Evolutionary conservation across 2,888 invertebrate species (phyloP), one percentile per base, ranked within the genome.

Genomic region (Cantharis rufa): DNA sequence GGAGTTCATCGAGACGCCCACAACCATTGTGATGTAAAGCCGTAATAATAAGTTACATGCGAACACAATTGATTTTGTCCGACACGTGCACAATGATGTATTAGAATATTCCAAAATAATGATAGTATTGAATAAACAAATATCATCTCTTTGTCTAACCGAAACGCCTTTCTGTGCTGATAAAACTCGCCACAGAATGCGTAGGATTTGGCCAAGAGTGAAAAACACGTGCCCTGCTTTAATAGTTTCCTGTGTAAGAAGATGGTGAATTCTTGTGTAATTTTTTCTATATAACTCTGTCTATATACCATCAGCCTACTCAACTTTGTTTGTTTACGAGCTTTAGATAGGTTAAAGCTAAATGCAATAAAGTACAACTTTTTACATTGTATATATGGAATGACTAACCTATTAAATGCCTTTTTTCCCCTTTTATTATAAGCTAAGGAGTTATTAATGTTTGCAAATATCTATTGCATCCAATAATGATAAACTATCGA

Each of bases 41-140:
- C 79, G 82, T 83, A 83, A 83, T 83, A 82, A 83, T 82, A 84
- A 87, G 85, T 86, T 86, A 84, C 85, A 78, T 81, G 83, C 82
- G 82, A 82, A 81, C 82, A 87, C 87, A 87, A 86, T 87, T 87
- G 87, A 86, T 87, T 86, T 85, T 85, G 84, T 84, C 82, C 85
- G 86, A 86, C 87, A 87, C 87, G 87, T 87, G 87, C 86, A 86
- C 84, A 85, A 86, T 87, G 86, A 86, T 86, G 85, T 86, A 87
- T 87, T 86, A 87, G 86, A 87, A 86, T 86, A 86, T 84, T 82
- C 85, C 85, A 85, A 86, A 87, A 86, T 86, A 87, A 87, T 86
- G 86, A 86, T 84, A 84, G 85, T 84, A 86, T 86, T 76, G 76
- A 75, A 78, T 73, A 75, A 78, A 76, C 75, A 66, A 75, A 62